A percentile compares a stretch with the other conserved stretches of the same genome.
These are phyloP conservation scores for Pycnomerus fuliginosus DNA, from an alignment of 2,888 invertebrate species.

Conservation along the genomic window DNA sequence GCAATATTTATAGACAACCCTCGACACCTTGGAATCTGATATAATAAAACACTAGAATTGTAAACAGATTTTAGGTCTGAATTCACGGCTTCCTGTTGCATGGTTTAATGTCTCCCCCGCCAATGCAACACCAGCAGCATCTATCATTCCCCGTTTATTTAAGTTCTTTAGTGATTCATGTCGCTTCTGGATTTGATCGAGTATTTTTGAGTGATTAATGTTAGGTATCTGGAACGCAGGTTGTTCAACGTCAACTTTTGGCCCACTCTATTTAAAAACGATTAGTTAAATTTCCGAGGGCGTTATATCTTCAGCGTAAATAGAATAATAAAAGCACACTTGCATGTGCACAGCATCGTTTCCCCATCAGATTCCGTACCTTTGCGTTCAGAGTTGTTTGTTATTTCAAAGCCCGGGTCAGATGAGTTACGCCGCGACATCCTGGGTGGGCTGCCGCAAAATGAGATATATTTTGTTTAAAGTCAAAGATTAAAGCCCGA, in stretches of 20 bases:
- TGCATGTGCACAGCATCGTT: too few relatives aligned
- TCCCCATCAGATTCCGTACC: too few relatives aligned
- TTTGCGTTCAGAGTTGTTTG: conserved; percentile 25
- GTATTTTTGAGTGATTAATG: too few relatives aligned
- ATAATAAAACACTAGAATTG: conserved; percentile 31
- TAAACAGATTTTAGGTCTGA: conserved; percentile 34
- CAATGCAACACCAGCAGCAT: conserved; percentile 29
- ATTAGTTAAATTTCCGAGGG: too few relatives aligned
- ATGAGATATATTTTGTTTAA: conserved; percentile 34
- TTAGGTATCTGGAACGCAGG: too few relatives aligned
- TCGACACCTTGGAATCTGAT: conserved; percentile 36
- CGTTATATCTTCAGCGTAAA: too few relatives aligned
- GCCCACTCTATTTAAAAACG: too few relatives aligned
- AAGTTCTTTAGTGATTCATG: conserved; percentile 23
- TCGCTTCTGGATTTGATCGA: too few relatives aligned
- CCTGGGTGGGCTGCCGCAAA: conserved; percentile 34
- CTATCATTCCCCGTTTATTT: conserved; percentile 35
- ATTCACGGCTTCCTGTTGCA: conserved; percentile 36
- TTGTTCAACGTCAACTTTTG: too few relatives aligned
- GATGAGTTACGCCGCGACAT: conserved; percentile 29
- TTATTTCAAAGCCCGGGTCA: conserved; percentile 26
- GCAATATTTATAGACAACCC: conserved; percentile 23
- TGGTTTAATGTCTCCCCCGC: conserved; percentile 27
- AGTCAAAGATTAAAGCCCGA: conserved; percentile 31
- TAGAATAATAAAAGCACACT: too few relatives aligned